Conservation (phyloP, 2,888 invertebrate genomes). For the Xestia rhomboidea region DNA sequence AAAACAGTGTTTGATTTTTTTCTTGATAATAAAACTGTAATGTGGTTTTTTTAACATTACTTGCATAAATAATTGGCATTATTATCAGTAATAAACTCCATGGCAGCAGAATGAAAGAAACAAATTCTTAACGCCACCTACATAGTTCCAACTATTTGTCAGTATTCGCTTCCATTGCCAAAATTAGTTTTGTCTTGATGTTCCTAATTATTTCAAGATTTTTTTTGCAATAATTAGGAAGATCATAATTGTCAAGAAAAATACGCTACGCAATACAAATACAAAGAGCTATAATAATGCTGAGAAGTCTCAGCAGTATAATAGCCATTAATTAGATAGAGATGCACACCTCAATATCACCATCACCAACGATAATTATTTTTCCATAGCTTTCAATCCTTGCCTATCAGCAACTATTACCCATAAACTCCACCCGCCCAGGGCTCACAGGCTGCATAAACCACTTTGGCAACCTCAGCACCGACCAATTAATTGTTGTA, state of each 20-base stretch:
- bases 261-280: not conserved
- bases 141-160: not conserved
- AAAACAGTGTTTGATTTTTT: too few species aligned
- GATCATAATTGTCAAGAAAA: not conserved
- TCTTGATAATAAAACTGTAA: too few species aligned
- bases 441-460: slow-evolving; percentile 28
- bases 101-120: not conserved
- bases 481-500: slow-evolving; percentile 69
- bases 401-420: slow-evolving; percentile 3
- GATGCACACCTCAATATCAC: not conserved
- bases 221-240: too few species aligned
- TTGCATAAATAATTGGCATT: too few species aligned
- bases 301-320: not conserved
- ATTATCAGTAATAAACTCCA: too few species aligned
- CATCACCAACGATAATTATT: not conserved
- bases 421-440: not conserved
- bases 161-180: not conserved
- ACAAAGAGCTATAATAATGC: not conserved
- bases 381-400: not conserved
- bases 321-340: not conserved
- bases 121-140: not conserved
- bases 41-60: too few species aligned
- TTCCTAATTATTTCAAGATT: not conserved
- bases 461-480: slow-evolving; percentile 61
- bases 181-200: not conserved